phyloP scores from a whole-genome alignment of 1,140 invertebrate genomes.

The Mesaphorura yosii region DNA sequence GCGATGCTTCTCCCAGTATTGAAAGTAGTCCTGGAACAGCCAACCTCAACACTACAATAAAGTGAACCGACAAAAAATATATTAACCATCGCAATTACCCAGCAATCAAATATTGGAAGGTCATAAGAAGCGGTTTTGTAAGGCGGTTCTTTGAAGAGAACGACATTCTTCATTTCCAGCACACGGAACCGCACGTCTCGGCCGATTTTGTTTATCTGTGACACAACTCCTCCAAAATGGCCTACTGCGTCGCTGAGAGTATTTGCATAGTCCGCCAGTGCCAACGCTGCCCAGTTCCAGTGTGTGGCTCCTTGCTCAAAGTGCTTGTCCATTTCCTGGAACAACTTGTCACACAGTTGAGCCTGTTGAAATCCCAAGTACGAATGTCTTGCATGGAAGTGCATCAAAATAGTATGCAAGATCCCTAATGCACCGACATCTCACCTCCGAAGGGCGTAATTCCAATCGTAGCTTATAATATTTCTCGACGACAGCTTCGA shows the following conservation, averaged over 20 bases:
- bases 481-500: slow-evolving; percentile 17
- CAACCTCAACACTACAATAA: background rate
- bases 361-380: slow-evolving; percentile 36
- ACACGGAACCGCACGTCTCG: slow-evolving; percentile 44
- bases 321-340: slow-evolving; percentile 59
- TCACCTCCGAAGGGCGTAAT: slow-evolving; percentile 16
- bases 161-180: slow-evolving; percentile 16
- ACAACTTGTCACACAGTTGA: slow-evolving; percentile 51
- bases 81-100: slow-evolving; percentile 16
- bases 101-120: slow-evolving; percentile 23
- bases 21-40: slow-evolving; percentile 25
- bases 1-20: slow-evolving; percentile 28
- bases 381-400: background rate
- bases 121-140: slow-evolving; percentile 19
- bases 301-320: slow-evolving; percentile 66
- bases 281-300: slow-evolving; percentile 70
- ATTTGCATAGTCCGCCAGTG: slow-evolving; percentile 58
- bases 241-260: slow-evolving; percentile 33
- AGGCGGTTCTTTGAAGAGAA: slow-evolving; percentile 25
- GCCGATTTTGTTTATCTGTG: slow-evolving; percentile 65
- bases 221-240: slow-evolving; percentile 46
- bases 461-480: slow-evolving; percentile 22
- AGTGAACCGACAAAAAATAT: background rate
- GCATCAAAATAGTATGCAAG: background rate
- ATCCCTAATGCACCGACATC: background rate